phyloP scores from a whole-genome alignment of 2,113 vertebrate species.

The Poeciliopsis retropinna region DNA sequence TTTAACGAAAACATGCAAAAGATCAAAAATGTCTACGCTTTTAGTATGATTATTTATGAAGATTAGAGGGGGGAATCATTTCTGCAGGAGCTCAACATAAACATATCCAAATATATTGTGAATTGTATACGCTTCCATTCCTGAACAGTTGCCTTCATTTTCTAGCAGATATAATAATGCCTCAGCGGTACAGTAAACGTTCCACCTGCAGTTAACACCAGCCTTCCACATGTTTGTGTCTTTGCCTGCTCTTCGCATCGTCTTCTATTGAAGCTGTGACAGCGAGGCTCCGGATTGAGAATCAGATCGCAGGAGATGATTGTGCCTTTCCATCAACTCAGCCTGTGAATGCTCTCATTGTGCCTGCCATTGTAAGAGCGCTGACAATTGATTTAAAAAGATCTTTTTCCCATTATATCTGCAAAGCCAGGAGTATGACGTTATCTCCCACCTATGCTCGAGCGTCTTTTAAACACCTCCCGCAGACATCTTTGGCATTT shows the following conservation, averaged over 20 bases:
- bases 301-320: slow-evolving; percentile 54
- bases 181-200: slow-evolving; percentile 5
- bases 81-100: not conserved
- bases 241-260: slow-evolving; percentile 13
- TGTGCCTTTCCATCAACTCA: slow-evolving; percentile 56
- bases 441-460: slow-evolving; percentile 51
- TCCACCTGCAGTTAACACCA: slow-evolving; percentile 24
- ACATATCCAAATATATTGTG: slow-evolving; percentile 1
- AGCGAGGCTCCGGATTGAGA: slow-evolving; percentile 32
- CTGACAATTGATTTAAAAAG: slow-evolving; percentile 69
- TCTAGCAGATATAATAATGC: not conserved
- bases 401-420: slow-evolving; percentile 53
- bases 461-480: slow-evolving; percentile 55
- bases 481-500: slow-evolving; percentile 49
- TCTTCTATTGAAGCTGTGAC: slow-evolving; percentile 22
- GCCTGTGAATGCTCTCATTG: slow-evolving; percentile 52
- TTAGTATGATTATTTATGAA: too few species aligned
- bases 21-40: too few species aligned
- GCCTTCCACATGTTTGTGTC: slow-evolving; percentile 19
- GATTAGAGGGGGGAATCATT: not conserved
- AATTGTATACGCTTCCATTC: slow-evolving; percentile 16
- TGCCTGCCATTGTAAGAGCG: slow-evolving; percentile 43
- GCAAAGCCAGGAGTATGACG: slow-evolving; percentile 49
- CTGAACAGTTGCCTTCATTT: slow-evolving; percentile 7
- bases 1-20: too few species aligned